These are phyloP conservation scores for Phengaris arion DNA, from an alignment of 2,888 invertebrate species.

Conservation along the genomic window DNA sequence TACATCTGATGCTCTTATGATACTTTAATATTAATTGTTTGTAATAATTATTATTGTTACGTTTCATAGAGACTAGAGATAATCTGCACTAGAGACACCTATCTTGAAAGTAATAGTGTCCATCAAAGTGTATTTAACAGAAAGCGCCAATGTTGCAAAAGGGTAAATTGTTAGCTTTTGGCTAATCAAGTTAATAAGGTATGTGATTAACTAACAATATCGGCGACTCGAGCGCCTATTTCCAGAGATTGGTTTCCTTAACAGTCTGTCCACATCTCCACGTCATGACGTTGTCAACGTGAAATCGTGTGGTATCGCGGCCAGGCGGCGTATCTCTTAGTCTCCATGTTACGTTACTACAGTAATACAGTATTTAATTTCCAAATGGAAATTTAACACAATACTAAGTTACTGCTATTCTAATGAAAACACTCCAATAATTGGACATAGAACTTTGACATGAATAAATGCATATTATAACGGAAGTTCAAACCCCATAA, in stretches of 20 bases:
- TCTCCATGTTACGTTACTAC: background rate
- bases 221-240: no score
- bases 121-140: no score
- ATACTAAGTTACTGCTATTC: constrained; percentile 3
- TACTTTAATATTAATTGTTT: background rate
- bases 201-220: no score
- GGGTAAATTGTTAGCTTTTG: no score
- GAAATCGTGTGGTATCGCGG: no score
- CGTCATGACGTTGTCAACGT: no score
- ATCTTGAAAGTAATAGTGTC: background rate
- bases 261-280: no score
- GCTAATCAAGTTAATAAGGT: no score
- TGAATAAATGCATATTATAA: constrained; percentile 5
- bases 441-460: constrained; percentile 14
- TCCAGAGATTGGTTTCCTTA: no score
- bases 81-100: background rate
- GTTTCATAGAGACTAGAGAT: background rate
- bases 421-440: constrained; percentile 1
- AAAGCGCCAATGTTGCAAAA: no score
- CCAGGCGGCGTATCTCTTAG: background rate
- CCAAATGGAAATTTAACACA: background rate
- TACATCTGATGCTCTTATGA: background rate
- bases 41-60: background rate
- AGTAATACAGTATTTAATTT: background rate
- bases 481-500: background rate